Evolutionary conservation across 1,140 invertebrate species (phyloP).

Genomic region (Philopotamus ludificatus): DNA sequence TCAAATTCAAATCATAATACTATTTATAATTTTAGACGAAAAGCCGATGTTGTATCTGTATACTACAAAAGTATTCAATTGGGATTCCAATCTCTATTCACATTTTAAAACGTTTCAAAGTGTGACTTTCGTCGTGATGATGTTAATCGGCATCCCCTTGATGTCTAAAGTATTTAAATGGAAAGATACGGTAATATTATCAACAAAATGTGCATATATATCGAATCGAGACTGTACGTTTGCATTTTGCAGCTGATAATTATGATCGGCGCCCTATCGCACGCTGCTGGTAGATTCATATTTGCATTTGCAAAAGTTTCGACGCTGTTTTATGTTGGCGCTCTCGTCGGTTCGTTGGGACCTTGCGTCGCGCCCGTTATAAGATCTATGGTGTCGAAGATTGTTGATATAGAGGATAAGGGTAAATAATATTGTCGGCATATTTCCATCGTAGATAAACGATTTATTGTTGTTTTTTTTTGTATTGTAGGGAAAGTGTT

Average conservation of each 20-base stretch:
- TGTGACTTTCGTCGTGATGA: conserved; percentile 61
- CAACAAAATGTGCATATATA: too few species aligned
- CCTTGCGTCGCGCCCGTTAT: conserved; percentile 72
- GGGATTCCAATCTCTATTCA: conserved; percentile 64
- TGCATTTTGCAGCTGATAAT: conserved; percentile 69
- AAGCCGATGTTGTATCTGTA: conserved; percentile 68
- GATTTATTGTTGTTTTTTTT: neutral
- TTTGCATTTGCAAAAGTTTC: conserved; percentile 59
- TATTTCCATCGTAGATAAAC: neutral
- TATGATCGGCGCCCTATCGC: conserved; percentile 65
- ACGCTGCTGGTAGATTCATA: conserved; percentile 65
- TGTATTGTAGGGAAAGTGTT: conserved; percentile 65
- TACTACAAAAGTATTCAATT: conserved; percentile 64
- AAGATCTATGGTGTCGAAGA: conserved; percentile 73
- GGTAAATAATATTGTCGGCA: neutral
- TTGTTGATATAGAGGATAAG: conserved; percentile 48
- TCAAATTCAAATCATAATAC: neutral
- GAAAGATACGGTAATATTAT: conserved; percentile 62
- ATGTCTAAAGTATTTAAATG: conserved; percentile 65
- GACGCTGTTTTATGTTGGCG: conserved; percentile 65
- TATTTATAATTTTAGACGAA: conserved; percentile 59
- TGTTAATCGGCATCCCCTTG: conserved; percentile 66
- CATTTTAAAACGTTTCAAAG: conserved; percentile 70
- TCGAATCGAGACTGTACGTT: too few species aligned
- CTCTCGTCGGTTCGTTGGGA: conserved; percentile 65